phyloP scores from a whole-genome alignment of 2,888 invertebrate species.

The Acanthoscelides obtectus region DNA sequence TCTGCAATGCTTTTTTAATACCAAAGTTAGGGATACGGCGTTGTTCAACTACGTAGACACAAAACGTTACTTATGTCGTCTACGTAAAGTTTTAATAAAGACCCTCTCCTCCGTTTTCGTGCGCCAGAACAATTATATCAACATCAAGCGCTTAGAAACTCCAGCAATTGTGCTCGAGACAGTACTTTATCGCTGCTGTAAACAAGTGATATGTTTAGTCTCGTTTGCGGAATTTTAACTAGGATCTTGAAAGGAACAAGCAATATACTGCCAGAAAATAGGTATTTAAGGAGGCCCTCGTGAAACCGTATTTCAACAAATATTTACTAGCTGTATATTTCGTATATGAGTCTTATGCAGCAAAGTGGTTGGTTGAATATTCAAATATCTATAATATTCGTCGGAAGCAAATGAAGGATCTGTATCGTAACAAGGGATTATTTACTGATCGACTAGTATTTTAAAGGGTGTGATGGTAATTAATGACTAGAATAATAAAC shows the following conservation, averaged over 20 bases:
- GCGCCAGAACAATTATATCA: background rate
- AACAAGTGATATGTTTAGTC: background rate
- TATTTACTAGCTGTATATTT: no score
- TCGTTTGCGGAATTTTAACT: background rate
- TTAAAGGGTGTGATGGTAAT: no score
- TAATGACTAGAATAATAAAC: no score
- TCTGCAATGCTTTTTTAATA: background rate
- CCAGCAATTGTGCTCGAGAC: background rate
- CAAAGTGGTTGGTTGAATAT: no score
- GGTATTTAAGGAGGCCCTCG: background rate
- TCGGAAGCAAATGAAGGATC: no score
- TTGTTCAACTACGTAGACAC: background rate
- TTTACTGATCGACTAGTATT: no score
- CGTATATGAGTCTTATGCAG: no score
- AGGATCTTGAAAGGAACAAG: background rate
- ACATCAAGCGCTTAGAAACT: background rate
- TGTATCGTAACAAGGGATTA: no score
- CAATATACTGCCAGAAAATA: background rate
- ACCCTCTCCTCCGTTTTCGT: background rate
- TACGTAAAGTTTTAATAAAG: background rate
- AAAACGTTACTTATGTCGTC: background rate
- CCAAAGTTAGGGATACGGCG: background rate
- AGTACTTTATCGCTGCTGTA: background rate
- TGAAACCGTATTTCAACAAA: background rate
- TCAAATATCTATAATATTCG: no score